These are phyloP conservation scores for Acanthosepion esculentum DNA, from an alignment of 2,888 invertebrate species.

Conservation along the genomic window DNA sequence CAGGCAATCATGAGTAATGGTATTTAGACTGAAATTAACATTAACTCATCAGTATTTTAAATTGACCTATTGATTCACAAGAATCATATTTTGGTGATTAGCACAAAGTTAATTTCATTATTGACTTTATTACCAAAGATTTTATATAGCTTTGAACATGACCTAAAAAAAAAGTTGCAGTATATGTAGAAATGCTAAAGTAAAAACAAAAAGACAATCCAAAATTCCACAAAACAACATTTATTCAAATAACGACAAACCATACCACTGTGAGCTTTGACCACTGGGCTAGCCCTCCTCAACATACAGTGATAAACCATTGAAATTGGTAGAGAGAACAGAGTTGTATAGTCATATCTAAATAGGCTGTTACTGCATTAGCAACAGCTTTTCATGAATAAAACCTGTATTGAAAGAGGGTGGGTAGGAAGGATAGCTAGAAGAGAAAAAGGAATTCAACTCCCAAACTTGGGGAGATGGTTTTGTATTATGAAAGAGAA, in stretches of 20 bases:
- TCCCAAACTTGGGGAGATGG: neutral
- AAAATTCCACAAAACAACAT: constrained; percentile 65
- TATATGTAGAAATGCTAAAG: no score
- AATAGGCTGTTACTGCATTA: neutral
- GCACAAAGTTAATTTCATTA: no score
- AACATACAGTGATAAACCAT: constrained; percentile 48
- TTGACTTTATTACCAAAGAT: no score
- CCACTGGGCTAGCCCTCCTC: constrained; percentile 48
- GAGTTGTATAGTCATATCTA: constrained; percentile 36
- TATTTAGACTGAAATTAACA: no score
- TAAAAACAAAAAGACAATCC: neutral
- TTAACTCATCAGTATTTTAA: no score
- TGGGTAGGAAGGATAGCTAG: neutral
- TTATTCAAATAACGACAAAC: constrained; percentile 67
- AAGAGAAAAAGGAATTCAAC: neutral
- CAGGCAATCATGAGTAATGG: no score
- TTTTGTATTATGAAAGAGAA: neutral
- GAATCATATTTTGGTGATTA: no score
- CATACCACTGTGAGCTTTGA: constrained; percentile 50
- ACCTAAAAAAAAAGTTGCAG: no score
- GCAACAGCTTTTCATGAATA: neutral
- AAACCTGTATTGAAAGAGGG: neutral
- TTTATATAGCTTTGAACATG: no score
- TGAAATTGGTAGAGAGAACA: constrained; percentile 42
- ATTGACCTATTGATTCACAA: no score